These are phyloP conservation scores for Agrypnia vestita DNA, from an alignment of 1,140 invertebrate genomes.

Conservation along the genomic window DNA sequence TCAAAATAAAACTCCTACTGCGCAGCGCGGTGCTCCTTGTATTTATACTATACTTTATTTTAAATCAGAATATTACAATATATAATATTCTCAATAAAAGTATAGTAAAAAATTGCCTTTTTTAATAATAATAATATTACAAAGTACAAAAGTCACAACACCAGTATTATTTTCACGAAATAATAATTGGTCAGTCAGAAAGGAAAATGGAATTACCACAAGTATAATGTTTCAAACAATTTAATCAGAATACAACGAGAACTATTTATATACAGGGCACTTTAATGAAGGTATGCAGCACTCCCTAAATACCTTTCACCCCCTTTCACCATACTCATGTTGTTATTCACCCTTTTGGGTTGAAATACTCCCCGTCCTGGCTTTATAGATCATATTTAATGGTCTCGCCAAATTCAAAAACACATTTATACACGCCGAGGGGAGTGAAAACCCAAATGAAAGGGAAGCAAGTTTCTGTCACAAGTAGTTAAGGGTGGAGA, in stretches of 20 bases:
- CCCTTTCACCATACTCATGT: slow-evolving; percentile 13
- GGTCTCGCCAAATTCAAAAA: slow-evolving; percentile 39
- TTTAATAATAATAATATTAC: too few relatives aligned
- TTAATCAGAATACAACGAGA: slow-evolving; percentile 7
- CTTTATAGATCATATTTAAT: slow-evolving; percentile 42
- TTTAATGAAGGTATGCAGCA: slow-evolving; percentile 16
- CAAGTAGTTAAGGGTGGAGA: slow-evolving; percentile 18
- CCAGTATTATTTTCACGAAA: too few relatives aligned
- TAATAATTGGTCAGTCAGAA: too few relatives aligned
- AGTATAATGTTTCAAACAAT: slow-evolving; percentile 1
- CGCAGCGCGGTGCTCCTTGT: too few relatives aligned
- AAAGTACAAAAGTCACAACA: too few relatives aligned
- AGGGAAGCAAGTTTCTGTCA: neutral
- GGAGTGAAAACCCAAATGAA: neutral
- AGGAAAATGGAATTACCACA: too few relatives aligned
- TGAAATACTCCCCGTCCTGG: slow-evolving; percentile 25
- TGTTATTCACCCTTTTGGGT: slow-evolving; percentile 34
- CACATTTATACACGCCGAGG: slow-evolving; percentile 20
- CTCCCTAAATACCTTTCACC: neutral
- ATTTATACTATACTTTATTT: too few relatives aligned
- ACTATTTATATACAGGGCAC: slow-evolving; percentile 10
- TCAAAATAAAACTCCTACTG: too few relatives aligned
- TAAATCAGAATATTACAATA: too few relatives aligned
- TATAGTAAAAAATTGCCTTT: too few relatives aligned
- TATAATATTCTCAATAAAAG: too few relatives aligned